A percentile compares a stretch with the other conserved stretches of the same genome.
Evolutionary conservation across 2,113 vertebrate genomes (phyloP).

Genomic region (Cyanoliseus patagonus): DNA sequence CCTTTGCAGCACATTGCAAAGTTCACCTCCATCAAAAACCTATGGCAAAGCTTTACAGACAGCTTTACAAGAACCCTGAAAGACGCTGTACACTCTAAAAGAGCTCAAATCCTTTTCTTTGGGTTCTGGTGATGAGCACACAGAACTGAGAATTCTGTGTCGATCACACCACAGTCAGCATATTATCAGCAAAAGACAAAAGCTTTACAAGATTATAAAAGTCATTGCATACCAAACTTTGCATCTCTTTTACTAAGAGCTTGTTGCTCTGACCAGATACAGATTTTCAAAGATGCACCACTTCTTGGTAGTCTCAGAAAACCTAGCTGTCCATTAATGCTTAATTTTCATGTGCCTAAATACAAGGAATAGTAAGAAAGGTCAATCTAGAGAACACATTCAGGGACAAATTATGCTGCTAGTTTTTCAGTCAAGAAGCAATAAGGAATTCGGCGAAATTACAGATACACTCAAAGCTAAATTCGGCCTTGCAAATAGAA

Average conservation of each 20-base stretch:
- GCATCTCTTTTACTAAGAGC: background rate
- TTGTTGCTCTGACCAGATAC: background rate
- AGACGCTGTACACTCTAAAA: background rate
- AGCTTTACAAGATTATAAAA: background rate
- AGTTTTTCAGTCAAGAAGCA: background rate
- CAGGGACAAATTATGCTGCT: background rate
- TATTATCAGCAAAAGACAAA: background rate
- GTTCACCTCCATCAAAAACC: background rate
- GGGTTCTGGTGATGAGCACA: background rate
- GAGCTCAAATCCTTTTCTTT: background rate
- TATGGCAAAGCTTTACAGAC: background rate
- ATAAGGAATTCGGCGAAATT: background rate
- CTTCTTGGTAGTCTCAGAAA: background rate
- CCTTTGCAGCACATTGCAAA: background rate
- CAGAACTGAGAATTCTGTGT: background rate
- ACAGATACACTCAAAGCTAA: background rate
- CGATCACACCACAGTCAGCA: background rate
- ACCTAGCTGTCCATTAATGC: background rate
- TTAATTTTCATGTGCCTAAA: background rate
- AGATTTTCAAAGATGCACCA: background rate
- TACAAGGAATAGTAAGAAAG: background rate
- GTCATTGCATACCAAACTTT: background rate
- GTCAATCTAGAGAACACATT: background rate
- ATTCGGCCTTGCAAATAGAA: background rate
- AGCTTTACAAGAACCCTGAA: background rate